Base-by-base conservation (phyloP, 2,888 invertebrate genomes). In the Xestobium rufovillosum region DNA sequence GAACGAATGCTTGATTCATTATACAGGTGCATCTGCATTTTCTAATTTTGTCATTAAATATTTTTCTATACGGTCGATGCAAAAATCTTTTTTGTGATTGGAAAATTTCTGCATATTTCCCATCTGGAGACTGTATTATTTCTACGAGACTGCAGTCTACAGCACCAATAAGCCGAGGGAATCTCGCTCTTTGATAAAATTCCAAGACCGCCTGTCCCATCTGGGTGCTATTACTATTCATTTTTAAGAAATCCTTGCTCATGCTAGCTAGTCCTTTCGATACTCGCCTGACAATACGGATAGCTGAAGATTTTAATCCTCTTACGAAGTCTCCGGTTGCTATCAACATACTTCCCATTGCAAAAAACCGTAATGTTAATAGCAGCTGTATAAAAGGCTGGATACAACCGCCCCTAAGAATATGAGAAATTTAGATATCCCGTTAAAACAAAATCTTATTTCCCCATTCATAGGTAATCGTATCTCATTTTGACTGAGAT, bases 31-130 rank as follows among this genome's bases (percentile, higher is more conserved):
- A 19, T 19, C n/a, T 12, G 31, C 10, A 4, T 36, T 9, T 12
- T 15, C 3, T 13, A 39, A 25, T 36, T 38, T 38, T 4, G 36
- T 36, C 36, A 36, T 31, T n/a, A 36, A 12, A 14, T 39, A 39
- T 17, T 15, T 3, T 14, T 38, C 13, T 9, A 38, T 16, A 3
- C 19, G 6, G 15, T 39, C 36, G 4, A 23, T 31, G 31, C 39
- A 56, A 57, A 35, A 43, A 52, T 3, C 49, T 46, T 41, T 51
- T 54, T 26, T 51, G 39, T 32, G 44, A 49, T 26, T 49, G 35
- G 14, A 38, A 46, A 14, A 45, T 43, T 43, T 54, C 50, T 8
- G 47, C 48, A 39, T 51, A 41, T 4, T 50, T 36, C 28, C 52
- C 49, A 26, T 43, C 53, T 34, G 50, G 47, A 27, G 51, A 51